A percentile compares a stretch with the other conserved stretches of the same genome.
phyloP scores from a whole-genome alignment of 1,140 invertebrate species.

The Brachionus calyciflorus region DNA sequence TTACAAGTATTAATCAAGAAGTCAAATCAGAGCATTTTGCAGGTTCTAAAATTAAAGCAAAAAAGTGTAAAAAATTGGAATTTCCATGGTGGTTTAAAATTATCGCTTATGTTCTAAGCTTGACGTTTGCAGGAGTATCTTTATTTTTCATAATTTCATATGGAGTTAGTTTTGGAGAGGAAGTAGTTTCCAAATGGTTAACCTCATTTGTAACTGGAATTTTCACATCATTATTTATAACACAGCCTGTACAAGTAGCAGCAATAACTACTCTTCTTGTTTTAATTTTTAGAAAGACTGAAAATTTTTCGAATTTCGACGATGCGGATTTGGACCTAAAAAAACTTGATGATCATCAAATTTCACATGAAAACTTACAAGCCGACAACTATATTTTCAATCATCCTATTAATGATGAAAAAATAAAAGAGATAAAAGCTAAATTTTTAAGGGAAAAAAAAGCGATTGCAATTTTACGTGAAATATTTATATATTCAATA shows the following conservation, averaged over 20 bases:
- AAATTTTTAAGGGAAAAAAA: constrained; percentile 39
- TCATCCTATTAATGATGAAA: background rate
- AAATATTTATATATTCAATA: no score
- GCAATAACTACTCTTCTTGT: background rate
- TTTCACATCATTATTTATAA: constrained; percentile 64
- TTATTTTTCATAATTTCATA: constrained; percentile 25
- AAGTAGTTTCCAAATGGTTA: constrained; percentile 65
- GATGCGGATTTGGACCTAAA: constrained; percentile 19
- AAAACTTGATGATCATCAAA: background rate
- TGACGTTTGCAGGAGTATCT: background rate
- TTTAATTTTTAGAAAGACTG: constrained; percentile 2
- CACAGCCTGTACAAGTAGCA: constrained; percentile 65
- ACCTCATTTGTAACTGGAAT: constrained; percentile 64
- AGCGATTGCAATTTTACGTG: no score
- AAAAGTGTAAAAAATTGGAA: constrained; percentile 37
- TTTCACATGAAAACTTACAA: background rate
- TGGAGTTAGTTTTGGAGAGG: constrained; percentile 63
- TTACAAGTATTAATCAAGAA: background rate
- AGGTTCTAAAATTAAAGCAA: background rate
- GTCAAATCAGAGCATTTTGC: no score
- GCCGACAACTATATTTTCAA: background rate
- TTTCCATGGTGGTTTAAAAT: constrained; percentile 44
- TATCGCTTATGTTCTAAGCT: background rate
- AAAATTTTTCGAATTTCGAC: constrained; percentile 30
- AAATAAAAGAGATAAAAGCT: background rate